phyloP scores from a whole-genome alignment of 2,888 invertebrate genomes.

The Ryuthela nishihirai region DNA sequence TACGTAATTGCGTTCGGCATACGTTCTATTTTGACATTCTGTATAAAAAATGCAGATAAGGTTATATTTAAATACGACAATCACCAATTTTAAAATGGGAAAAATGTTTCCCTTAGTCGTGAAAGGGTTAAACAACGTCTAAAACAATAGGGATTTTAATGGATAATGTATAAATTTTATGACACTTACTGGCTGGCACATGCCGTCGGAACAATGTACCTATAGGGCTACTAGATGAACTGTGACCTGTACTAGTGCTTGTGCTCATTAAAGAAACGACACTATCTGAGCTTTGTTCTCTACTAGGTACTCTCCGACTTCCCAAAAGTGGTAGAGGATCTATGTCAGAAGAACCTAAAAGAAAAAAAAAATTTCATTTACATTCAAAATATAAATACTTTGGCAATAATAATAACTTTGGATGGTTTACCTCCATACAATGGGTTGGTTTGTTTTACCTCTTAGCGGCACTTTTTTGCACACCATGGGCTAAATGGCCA shows the following conservation, averaged over 20 bases:
- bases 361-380: conserved; percentile 9
- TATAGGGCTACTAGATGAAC: conserved; percentile 69
- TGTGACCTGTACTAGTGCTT: conserved; percentile 62
- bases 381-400: conserved; percentile 8
- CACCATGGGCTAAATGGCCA: too few relatives aligned
- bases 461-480: too few relatives aligned
- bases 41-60: too few relatives aligned
- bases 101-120: too few relatives aligned
- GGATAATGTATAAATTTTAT: neutral
- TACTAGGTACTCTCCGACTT: conserved; percentile 43
- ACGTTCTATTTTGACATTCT: too few relatives aligned
- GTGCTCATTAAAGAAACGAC: conserved; percentile 69
- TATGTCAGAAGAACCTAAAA: conserved; percentile 67
- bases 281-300: conserved; percentile 61
- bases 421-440: too few relatives aligned
- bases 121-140: too few relatives aligned
- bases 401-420: too few relatives aligned
- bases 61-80: too few relatives aligned
- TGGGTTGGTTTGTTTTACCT: too few relatives aligned
- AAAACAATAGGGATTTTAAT: neutral
- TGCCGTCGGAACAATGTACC: conserved; percentile 62
- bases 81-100: too few relatives aligned
- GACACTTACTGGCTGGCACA: conserved; percentile 67
- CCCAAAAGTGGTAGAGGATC: conserved; percentile 52
- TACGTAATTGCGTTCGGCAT: too few relatives aligned